These are phyloP conservation scores for Crotalus helleri DNA, from an alignment of 2,113 vertebrate species.

Conservation along the genomic window DNA sequence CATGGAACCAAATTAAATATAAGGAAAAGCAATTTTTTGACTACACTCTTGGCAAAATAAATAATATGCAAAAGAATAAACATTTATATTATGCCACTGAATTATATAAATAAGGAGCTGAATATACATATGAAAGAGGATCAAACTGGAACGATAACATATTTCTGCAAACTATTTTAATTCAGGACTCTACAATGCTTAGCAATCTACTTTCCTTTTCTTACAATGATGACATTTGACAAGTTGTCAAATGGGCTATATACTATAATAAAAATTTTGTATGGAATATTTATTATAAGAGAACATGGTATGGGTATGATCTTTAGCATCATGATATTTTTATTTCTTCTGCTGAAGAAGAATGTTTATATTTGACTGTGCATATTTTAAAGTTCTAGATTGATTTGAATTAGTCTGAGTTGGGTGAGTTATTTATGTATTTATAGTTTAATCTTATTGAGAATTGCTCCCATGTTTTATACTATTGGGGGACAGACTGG, in stretches of 20 bases:
- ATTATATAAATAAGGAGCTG: not conserved
- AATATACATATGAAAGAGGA: not conserved
- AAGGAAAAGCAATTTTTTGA: not conserved
- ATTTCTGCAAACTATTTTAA: not conserved
- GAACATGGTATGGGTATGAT: not conserved
- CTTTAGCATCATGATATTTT: not conserved
- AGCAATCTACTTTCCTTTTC: not conserved
- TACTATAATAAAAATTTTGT: not conserved
- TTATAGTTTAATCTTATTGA: not conserved
- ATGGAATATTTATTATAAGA: not conserved
- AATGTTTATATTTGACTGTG: not conserved
- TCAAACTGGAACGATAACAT: not conserved
- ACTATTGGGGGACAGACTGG: too few species aligned
- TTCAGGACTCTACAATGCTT: not conserved
- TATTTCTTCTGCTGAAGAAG: not conserved
- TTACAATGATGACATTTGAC: not conserved
- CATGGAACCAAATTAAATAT: not conserved
- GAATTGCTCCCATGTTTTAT: not conserved
- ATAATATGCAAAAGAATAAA: not conserved
- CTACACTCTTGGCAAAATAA: not conserved
- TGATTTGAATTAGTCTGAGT: not conserved
- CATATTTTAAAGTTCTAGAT: not conserved
- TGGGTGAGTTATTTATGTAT: not conserved
- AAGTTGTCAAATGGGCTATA: not conserved
- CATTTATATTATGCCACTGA: not conserved